These are phyloP conservation scores for Philypnodon macrostomus DNA, from an alignment of 2,797 vertebrate species.

Conservation along the genomic window DNA sequence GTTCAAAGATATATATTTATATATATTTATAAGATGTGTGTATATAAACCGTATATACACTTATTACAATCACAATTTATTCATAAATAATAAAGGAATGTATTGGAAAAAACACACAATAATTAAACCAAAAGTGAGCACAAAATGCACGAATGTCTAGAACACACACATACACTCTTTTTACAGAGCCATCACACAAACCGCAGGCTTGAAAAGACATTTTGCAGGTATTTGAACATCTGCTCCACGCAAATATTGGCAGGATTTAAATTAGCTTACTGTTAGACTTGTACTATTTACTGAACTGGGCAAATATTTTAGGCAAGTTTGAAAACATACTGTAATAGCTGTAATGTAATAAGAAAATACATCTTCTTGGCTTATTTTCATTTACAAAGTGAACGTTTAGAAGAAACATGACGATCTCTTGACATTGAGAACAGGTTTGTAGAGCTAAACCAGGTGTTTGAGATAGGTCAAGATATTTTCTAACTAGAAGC, in stretches of 20 bases:
- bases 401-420: too few relatives aligned
- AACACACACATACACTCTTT: constrained; percentile 15
- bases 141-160: constrained; percentile 21
- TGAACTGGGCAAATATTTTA: too few relatives aligned
- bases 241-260: background rate
- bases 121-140: constrained; percentile 44
- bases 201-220: constrained; percentile 7
- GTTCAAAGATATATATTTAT: constrained; percentile 60
- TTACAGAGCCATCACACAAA: constrained; percentile 11
- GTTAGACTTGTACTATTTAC: too few relatives aligned
- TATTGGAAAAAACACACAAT: constrained; percentile 71
- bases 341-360: too few relatives aligned
- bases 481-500: too few relatives aligned
- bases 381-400: too few relatives aligned
- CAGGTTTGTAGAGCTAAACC: too few relatives aligned
- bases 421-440: too few relatives aligned
- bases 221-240: background rate
- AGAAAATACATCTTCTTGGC: too few relatives aligned
- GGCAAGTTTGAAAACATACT: too few relatives aligned
- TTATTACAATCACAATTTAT: constrained; percentile 74
- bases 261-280: background rate
- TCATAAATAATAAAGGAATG: constrained; percentile 83
- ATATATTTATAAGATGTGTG: constrained; percentile 64
- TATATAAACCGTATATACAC: constrained; percentile 75
- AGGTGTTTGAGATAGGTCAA: too few relatives aligned